Base-by-base conservation (phyloP, 1,140 invertebrate genomes). In the Atopsyche davidsoni region DNA sequence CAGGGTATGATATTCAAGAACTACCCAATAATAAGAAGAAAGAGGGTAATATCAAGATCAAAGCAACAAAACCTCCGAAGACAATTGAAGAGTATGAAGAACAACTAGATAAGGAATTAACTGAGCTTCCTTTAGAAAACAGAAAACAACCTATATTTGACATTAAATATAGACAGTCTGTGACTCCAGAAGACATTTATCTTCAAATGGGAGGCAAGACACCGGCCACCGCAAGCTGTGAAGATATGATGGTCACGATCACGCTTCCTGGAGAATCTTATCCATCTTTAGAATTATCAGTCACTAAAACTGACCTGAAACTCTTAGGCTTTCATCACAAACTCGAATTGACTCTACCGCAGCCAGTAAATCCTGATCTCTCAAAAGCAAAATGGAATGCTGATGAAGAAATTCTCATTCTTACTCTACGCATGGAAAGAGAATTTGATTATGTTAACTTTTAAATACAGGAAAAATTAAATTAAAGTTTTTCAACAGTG, bases 371-470 rank as follows among this genome's bases (percentile, higher is more conserved):
- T 64, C 84, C 87, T 6, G 83, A 92, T 59, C 70, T 68, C 16
- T 87, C 87, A 2, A 82, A 82, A 50, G 89, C 91, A 6, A 79
- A 83, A 57, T 95, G 86, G 80, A 79, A 89, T 63, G 55, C 65
- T n/a, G 75, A 81, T n/a, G 68, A 73, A 16, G 76, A 80, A 48
- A 81, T 73, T 14, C 70, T 93, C 31, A 74, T 78, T 53, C 70
- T 92, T 10, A 86, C 80, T 14, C 66, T 92, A 28, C 76, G 75
- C 23, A 73, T 92, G 59, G 67, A 73, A 24, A 74, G 89, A 50
- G 89, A 92, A 63, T 80, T 87, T 60, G 89, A 92, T 71, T 80
- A 76, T 62, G 68, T 92, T 22, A 92, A 93, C 72, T 92, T 89
- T 72, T 91, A 76, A 84, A n/a, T n/a, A n/a, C n/a, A n/a, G n/a